These are phyloP conservation scores for Anguilla rostrata DNA, from an alignment of 2,113 vertebrate genomes.

Conservation along the genomic window DNA sequence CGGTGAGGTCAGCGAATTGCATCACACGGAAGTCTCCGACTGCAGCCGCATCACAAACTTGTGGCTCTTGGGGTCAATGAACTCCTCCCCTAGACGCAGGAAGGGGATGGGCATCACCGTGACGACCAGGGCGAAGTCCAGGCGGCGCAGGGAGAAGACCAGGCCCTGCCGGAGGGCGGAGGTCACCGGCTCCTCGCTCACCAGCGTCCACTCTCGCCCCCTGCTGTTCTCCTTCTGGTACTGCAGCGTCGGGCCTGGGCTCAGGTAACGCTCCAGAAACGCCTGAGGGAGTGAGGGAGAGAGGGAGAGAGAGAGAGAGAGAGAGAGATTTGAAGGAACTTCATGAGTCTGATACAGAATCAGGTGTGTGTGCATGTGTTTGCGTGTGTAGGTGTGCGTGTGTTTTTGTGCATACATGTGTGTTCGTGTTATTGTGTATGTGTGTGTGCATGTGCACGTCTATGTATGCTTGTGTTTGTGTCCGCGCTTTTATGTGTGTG, in stretches of 20 bases:
- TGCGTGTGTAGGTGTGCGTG: too few relatives aligned
- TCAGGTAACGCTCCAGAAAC: slow-evolving; percentile 90
- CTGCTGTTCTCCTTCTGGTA: slow-evolving; percentile 88
- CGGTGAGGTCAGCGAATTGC: neutral
- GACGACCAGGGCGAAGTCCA: slow-evolving; percentile 91
- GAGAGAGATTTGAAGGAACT: neutral
- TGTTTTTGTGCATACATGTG: too few relatives aligned
- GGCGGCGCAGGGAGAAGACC: slow-evolving; percentile 86
- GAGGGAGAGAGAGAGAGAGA: slow-evolving; percentile 71
- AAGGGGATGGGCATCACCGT: slow-evolving; percentile 87
- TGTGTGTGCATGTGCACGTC: too few relatives aligned
- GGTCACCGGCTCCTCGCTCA: slow-evolving; percentile 92
- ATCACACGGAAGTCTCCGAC: slow-evolving; percentile 88
- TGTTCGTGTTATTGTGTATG: too few relatives aligned
- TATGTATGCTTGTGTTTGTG: too few relatives aligned
- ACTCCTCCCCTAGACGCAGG: slow-evolving; percentile 90
- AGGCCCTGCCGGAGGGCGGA: slow-evolving; percentile 83
- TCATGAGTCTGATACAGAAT: neutral
- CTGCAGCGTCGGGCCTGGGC: slow-evolving; percentile 87
- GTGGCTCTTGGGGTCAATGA: slow-evolving; percentile 95
- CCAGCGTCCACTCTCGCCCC: slow-evolving; percentile 92
- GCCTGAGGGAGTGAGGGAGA: slow-evolving; percentile 63
- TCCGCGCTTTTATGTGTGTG: too few relatives aligned
- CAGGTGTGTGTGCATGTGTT: neutral
- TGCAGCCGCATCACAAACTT: slow-evolving; percentile 96